Evolutionary conservation across 37 sponge, comb jelly and placozoan genomes (phyloP).

Genomic region (Chondrosia reniformis): DNA sequence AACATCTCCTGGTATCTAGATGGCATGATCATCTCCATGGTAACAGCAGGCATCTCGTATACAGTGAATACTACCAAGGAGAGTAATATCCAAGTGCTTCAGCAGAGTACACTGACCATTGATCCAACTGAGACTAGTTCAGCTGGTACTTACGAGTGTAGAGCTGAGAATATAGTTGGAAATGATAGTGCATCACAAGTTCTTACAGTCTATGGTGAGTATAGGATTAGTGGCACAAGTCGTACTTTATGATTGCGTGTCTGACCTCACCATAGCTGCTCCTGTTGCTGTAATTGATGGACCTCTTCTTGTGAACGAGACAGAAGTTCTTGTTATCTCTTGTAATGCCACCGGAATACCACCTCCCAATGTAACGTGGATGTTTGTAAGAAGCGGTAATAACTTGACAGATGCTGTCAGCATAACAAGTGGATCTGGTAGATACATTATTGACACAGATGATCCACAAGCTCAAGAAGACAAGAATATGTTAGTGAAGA

Average conservation of each 20-base stretch:
- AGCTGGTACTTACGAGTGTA: background rate
- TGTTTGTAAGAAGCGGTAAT: background rate
- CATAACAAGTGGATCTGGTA: background rate
- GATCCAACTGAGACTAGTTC: background rate
- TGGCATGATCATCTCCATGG: background rate
- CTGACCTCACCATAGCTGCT: background rate
- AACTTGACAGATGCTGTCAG: background rate
- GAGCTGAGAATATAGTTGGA: conserved; percentile 3
- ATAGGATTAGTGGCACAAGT: background rate
- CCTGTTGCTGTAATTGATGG: background rate
- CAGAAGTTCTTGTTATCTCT: background rate
- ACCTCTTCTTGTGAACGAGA: background rate
- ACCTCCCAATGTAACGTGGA: background rate
- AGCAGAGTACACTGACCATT: background rate
- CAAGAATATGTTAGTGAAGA: background rate
- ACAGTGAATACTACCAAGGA: background rate
- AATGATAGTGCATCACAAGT: background rate
- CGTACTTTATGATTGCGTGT: background rate
- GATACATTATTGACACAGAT: background rate
- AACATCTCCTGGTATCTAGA: background rate
- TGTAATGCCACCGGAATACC: background rate
- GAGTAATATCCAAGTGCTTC: background rate
- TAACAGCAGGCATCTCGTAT: background rate
- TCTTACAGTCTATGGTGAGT: no score
- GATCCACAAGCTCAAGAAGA: background rate